phyloP scores from a whole-genome alignment of 1,140 invertebrate genomes.

The Euborellia annulipes region DNA sequence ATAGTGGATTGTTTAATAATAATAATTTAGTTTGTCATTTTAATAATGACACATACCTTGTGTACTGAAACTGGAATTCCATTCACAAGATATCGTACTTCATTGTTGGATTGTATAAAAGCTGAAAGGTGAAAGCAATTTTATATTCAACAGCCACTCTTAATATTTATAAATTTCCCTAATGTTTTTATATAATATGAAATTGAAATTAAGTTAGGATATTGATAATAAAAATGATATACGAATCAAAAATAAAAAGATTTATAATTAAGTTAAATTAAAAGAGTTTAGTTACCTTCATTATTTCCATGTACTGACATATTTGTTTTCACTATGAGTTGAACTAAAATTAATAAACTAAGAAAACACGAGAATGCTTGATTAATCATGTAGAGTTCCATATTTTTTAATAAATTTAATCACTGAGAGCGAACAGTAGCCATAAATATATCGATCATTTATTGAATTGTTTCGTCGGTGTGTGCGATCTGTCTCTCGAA shows the following conservation, averaged over 20 bases:
- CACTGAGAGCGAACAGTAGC: no score
- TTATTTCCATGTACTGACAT: slow-evolving; percentile 26
- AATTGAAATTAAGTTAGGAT: not conserved
- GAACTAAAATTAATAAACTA: slow-evolving; percentile 23
- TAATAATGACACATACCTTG: slow-evolving; percentile 27
- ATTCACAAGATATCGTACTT: slow-evolving; percentile 48
- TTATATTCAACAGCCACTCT: not conserved
- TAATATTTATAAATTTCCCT: not conserved
- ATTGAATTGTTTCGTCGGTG: no score
- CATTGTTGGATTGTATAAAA: slow-evolving; percentile 50
- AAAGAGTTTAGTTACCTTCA: slow-evolving; percentile 20
- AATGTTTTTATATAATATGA: not conserved
- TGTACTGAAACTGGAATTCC: slow-evolving; percentile 37
- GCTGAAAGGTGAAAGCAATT: slow-evolving; percentile 30
- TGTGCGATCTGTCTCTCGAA: no score
- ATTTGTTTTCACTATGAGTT: slow-evolving; percentile 25
- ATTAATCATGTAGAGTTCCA: slow-evolving; percentile 5
- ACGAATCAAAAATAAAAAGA: not conserved
- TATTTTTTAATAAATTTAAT: not conserved
- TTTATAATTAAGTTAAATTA: not conserved
- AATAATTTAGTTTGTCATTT: slow-evolving; percentile 9
- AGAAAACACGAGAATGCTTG: slow-evolving; percentile 18
- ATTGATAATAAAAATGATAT: not conserved
- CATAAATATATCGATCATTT: no score
- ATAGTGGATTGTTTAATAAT: slow-evolving; percentile 1